Percentiles rank a stretch among this genome's conserved stretches.
Conservation (phyloP, 2,113 vertebrate genomes). For the Manacus vitellinus region DNA sequence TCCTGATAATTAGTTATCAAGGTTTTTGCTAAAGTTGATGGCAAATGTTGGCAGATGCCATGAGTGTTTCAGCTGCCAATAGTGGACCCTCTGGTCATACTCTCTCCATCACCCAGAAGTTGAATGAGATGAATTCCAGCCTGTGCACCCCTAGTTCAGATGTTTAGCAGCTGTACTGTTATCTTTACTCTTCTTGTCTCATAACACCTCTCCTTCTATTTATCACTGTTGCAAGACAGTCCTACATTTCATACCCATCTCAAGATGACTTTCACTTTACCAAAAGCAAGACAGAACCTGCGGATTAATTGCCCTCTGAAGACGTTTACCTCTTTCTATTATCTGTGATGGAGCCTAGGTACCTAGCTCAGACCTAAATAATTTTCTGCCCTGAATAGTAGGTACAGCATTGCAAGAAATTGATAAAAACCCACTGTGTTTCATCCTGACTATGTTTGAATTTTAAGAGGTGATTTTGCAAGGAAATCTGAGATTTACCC, state of each 20-base stretch:
- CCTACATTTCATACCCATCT: background rate
- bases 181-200: background rate
- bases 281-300: background rate
- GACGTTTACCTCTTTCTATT: background rate
- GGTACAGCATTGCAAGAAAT: background rate
- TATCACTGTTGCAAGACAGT: background rate
- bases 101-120: background rate
- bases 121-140: background rate
- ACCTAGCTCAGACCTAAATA: background rate
- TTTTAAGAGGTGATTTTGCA: background rate
- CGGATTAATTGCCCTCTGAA: background rate
- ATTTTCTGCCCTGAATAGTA: background rate
- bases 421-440: background rate
- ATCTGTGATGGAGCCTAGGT: background rate
- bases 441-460: background rate
- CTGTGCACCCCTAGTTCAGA: background rate
- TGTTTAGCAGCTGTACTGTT: background rate
- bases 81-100: background rate
- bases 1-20: background rate
- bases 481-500: background rate
- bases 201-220: background rate
- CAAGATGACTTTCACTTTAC: background rate
- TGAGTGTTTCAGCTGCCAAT: background rate
- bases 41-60: background rate
- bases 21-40: background rate